Evolutionary conservation across 2,888 invertebrate genomes (phyloP).

Genomic region (Hypomecis atomaria): DNA sequence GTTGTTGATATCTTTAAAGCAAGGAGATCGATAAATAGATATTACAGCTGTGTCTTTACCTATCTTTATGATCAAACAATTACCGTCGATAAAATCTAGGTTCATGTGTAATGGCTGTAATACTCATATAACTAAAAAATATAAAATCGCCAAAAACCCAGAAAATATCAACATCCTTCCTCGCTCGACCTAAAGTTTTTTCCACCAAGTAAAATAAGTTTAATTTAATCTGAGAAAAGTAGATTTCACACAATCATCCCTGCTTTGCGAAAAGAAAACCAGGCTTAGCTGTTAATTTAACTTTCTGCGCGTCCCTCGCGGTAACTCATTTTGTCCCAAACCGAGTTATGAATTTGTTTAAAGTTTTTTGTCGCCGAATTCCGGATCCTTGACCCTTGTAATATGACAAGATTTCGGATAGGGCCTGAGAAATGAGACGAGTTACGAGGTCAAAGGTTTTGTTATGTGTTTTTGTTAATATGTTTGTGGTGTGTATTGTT

Average conservation of each 20-base stretch:
- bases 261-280: constrained; percentile 27
- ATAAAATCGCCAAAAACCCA: neutral
- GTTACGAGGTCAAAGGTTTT: constrained; percentile 5
- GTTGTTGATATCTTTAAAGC: no score
- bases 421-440: constrained; percentile 9
- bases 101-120: no score
- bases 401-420: constrained; percentile 24
- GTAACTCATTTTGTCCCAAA: constrained; percentile 54
- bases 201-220: constrained; percentile 25
- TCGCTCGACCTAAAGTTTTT: neutral
- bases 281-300: constrained; percentile 56
- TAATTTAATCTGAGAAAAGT: constrained; percentile 41
- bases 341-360: constrained; percentile 64
- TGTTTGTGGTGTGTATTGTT: neutral
- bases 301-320: constrained; percentile 55
- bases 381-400: constrained; percentile 28
- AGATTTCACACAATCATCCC: constrained; percentile 31
- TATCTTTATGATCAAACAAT: no score
- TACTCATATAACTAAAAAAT: no score
- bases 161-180: neutral
- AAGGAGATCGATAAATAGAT: no score
- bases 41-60: no score
- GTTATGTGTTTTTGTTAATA: neutral
- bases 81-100: no score
- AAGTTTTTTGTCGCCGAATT: constrained; percentile 45